Conservation (phyloP, 2,113 vertebrate species). For the Epinephelus fuscoguttatus region DNA sequence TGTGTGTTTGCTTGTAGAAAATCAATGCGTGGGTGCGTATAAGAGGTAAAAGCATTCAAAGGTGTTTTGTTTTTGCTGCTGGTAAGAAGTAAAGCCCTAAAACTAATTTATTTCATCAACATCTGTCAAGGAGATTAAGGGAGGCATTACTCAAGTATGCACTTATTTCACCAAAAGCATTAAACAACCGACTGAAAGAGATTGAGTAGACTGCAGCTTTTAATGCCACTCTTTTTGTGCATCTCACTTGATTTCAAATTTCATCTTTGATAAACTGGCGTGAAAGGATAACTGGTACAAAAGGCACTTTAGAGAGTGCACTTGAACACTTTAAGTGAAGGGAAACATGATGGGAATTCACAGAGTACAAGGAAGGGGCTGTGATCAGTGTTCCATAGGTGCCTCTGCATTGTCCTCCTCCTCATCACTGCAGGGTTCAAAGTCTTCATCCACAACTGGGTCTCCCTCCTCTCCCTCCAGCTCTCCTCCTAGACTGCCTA, state of each 20-base stretch:
- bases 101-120: conserved; percentile 63
- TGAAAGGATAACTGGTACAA: conserved; percentile 40
- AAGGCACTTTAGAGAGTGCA: conserved; percentile 60
- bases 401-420: conserved; percentile 71
- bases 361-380: background rate
- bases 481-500: conserved; percentile 81
- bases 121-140: conserved; percentile 67
- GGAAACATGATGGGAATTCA: conserved; percentile 16
- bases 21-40: conserved; percentile 16
- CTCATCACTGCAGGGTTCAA: conserved; percentile 80
- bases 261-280: conserved; percentile 40
- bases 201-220: conserved; percentile 54
- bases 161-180: conserved; percentile 65
- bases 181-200: conserved; percentile 59
- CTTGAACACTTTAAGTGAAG: conserved; percentile 27
- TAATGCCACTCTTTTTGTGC: conserved; percentile 54
- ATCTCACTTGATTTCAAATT: conserved; percentile 45
- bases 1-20: conserved; percentile 6
- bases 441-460: conserved; percentile 68
- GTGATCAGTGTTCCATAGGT: conserved; percentile 84
- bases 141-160: conserved; percentile 46
- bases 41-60: conserved; percentile 47
- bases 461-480: conserved; percentile 71
- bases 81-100: conserved; percentile 59
- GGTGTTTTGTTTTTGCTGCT: conserved; percentile 40